A percentile compares a stretch with the other conserved stretches of the same genome.
Conservation (phyloP, 2,888 invertebrate genomes). For the Polydesmus complanatus region DNA sequence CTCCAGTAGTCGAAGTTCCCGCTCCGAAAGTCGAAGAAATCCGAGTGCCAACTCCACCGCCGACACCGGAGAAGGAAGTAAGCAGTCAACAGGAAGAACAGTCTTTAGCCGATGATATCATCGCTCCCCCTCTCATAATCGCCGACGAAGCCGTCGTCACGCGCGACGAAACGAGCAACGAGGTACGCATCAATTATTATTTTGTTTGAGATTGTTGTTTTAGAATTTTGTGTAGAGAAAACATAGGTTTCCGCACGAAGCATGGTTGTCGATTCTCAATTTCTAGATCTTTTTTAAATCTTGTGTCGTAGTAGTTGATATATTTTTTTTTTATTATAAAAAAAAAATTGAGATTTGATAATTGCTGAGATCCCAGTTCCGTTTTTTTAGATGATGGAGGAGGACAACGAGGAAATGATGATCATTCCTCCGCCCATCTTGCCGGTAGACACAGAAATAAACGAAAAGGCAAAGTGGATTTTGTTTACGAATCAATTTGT, state of each 20-base stretch:
- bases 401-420: neutral
- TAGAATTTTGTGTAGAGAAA: neutral
- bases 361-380: neutral
- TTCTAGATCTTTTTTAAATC: no score
- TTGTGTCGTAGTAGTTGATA: no score
- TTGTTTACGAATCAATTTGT: neutral
- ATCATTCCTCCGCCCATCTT: slow-evolving; percentile 6
- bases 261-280: no score
- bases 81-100: neutral
- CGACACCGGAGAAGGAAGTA: slow-evolving; percentile 1
- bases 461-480: neutral
- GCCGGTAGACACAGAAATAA: neutral
- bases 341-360: neutral
- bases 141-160: neutral
- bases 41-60: slow-evolving; percentile 7
- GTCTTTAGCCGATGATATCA: neutral
- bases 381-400: neutral
- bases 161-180: neutral
- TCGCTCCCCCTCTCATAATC: neutral
- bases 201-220: neutral
- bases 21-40: neutral
- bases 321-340: neutral
- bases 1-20: slow-evolving; percentile 2
- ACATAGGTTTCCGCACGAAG: neutral
- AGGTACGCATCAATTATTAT: neutral